Evolutionary conservation across 2,888 invertebrate genomes (phyloP), one percentile per base, ranked within the genome.

Genomic region (Operophtera brumata): DNA sequence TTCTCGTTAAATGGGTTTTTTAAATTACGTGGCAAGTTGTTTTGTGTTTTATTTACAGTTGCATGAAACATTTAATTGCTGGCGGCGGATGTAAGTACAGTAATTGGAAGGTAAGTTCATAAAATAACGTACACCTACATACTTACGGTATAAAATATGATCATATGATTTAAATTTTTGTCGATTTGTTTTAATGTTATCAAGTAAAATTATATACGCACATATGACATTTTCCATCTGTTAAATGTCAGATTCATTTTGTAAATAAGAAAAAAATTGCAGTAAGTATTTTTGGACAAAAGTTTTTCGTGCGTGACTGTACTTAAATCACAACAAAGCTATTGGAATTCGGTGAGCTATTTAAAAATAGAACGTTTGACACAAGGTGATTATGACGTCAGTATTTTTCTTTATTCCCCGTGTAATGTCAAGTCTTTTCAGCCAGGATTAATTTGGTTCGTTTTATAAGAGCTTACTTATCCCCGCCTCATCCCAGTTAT

Each of bases 301-400:
- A 6, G n/a, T n/a, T 42, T 47, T 44, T 25, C 32, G 65, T 52
- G 40, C 50, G 25, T 32, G 59, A 63, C 49, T 66, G 66, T 67
- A 65, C 56, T 35, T 25, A 49, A 54, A 47, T 25, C 46, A 54
- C 50, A 54, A 58, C 47, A 56, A 54, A 50, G 61, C 49, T 44
- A 71, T 75, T 69, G 70, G 74, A 79, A 80, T 80, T 77, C 73
- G 74, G 73, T 77, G 78, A 82, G 77, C 84, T 84, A 82, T 87
- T 85, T 80, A 75, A 84, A 85, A 86, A 78, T 80, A 76, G 80
- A 82, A 82, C 84, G 72, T 84, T 89, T 87, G 86, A 89, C 86
- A 88, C 89, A 90, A 90, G 90, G 87, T 90, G 90, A 89, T 90
- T 90, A 89, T 85, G 85, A 86, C 84, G 86, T 90, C 85, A 87